These are phyloP conservation scores for Diceros bicornis DNA, from an alignment of 2,797 vertebrate genomes.

Conservation along the genomic window DNA sequence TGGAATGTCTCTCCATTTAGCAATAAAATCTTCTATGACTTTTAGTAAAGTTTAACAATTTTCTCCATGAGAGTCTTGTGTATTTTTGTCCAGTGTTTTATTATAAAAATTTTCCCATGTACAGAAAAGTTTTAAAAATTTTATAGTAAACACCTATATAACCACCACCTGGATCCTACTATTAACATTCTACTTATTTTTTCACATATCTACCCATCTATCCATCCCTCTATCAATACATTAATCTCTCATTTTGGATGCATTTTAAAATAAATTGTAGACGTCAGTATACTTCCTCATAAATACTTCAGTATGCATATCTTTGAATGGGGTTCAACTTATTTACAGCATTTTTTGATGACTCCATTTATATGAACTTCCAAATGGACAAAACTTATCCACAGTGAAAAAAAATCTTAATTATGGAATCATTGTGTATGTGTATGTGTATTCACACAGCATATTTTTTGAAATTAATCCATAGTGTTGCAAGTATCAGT, in stretches of 20 bases:
- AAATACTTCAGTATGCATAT: not conserved
- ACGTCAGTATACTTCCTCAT: not conserved
- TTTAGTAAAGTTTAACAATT: conserved; percentile 35
- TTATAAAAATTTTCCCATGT: not conserved
- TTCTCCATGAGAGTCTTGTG: not conserved
- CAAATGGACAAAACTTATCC: not conserved
- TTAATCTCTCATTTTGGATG: not conserved
- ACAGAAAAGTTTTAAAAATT: not conserved
- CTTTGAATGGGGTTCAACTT: not conserved
- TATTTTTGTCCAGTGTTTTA: not conserved
- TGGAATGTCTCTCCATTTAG: not conserved
- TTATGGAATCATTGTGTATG: not conserved
- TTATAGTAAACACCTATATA: not conserved
- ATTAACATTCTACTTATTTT: not conserved
- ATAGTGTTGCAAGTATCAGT: not conserved
- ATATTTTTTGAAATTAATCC: not conserved
- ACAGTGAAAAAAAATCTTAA: not conserved
- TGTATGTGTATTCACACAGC: rapidly evolving
- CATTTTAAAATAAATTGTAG: not conserved
- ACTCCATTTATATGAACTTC: not conserved
- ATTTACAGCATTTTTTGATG: not conserved
- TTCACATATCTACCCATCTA: not conserved
- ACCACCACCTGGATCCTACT: not conserved
- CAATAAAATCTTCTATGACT: not conserved
- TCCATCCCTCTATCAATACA: not conserved